A percentile compares a stretch with the other conserved stretches of the same genome.
phyloP scores from a whole-genome alignment of 2,888 invertebrate species.

The Apoda limacodes region DNA sequence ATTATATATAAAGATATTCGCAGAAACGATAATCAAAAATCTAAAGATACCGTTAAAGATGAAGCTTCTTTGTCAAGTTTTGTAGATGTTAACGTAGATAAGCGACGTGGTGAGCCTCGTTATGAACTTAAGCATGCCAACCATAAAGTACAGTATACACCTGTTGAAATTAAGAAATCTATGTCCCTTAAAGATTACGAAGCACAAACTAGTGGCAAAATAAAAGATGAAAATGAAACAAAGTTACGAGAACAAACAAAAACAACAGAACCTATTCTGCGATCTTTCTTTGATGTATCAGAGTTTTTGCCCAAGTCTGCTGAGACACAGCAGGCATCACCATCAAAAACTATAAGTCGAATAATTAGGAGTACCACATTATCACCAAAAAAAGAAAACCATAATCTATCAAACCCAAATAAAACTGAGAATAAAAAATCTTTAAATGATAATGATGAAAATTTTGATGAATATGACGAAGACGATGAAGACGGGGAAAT shows the following conservation, averaged over 20 bases:
- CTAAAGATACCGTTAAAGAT: constrained; percentile 18
- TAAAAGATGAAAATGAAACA: constrained; percentile 15
- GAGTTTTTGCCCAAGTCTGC: constrained; percentile 27
- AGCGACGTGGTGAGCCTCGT: constrained; percentile 51
- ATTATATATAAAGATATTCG: constrained; percentile 49
- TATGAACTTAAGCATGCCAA: constrained; percentile 46
- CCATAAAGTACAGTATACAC: constrained; percentile 44
- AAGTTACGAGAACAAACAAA: constrained; percentile 20
- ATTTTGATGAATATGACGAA: constrained; percentile 34
- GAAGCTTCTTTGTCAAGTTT: constrained; percentile 26
- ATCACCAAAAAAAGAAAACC: constrained; percentile 7
- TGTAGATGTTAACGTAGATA: constrained; percentile 42
- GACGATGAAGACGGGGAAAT: constrained; percentile 26
- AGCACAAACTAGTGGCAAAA: constrained; percentile 14
- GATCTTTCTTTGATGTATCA: constrained; percentile 31
- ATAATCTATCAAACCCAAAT: constrained; percentile 11
- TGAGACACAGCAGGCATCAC: constrained; percentile 31
- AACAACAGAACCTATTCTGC: constrained; percentile 22
- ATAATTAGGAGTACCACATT: constrained; percentile 24
- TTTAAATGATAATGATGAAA: constrained; percentile 29
- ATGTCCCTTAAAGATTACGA: constrained; percentile 43
- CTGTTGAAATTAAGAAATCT: constrained; percentile 40
- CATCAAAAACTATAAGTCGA: constrained; percentile 33
- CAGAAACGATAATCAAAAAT: constrained; percentile 37
- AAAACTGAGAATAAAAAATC: constrained; percentile 19